A percentile compares a stretch with the other conserved stretches of the same genome.
Evolutionary conservation across 2,113 vertebrate genomes (phyloP).

Genomic region (Clupea harengus): DNA sequence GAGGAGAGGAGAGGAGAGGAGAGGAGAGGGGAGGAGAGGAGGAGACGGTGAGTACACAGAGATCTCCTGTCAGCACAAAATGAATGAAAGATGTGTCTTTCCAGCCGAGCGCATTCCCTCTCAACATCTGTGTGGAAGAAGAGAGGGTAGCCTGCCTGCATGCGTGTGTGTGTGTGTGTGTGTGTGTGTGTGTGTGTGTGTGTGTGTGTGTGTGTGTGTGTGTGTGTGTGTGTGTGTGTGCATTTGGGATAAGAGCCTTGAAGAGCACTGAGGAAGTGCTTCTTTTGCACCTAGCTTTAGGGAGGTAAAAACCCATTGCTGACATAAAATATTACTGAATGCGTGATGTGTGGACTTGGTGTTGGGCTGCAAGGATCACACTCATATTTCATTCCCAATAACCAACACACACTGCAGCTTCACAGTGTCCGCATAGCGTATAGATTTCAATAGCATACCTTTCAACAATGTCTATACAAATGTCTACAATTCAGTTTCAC

Average conservation of each 20-base stretch:
- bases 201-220: neutral
- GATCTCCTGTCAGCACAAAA: constrained; percentile 37
- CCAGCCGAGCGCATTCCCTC: neutral
- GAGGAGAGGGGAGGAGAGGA: constrained; percentile 27
- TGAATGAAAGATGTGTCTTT: constrained; percentile 26
- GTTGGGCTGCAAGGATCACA: constrained; percentile 3
- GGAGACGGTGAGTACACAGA: neutral
- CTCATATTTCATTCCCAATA: constrained; percentile 8
- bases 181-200: neutral
- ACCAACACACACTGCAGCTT: neutral
- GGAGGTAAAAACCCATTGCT: neutral
- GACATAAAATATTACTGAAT: constrained; percentile 12
- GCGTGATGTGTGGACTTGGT: neutral
- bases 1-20: constrained; percentile 8
- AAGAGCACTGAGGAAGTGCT: constrained; percentile 11
- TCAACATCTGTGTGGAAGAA: constrained; percentile 2
- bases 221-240: neutral
- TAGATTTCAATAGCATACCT: neutral
- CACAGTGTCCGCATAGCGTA: neutral
- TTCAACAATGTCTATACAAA: constrained; percentile 4
- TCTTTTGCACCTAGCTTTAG: neutral
- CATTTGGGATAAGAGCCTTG: neutral
- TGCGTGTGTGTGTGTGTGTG: neutral
- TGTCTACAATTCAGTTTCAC: neutral
- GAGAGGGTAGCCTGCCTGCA: neutral